Conservation (phyloP, 2,888 invertebrate species). For the Melipona beecheii region DNA sequence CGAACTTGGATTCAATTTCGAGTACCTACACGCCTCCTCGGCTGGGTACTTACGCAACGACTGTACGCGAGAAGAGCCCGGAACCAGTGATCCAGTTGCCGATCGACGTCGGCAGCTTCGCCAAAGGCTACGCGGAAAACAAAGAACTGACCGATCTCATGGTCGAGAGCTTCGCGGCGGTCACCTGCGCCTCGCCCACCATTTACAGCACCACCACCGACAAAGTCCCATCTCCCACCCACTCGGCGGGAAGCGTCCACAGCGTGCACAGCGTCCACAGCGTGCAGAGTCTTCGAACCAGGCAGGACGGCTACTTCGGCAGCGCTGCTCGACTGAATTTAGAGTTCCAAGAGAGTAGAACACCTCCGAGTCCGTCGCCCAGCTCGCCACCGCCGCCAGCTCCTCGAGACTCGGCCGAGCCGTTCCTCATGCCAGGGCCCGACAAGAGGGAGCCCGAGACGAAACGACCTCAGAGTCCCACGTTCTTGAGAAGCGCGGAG, state of each 20-base stretch:
- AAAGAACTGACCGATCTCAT: constrained; percentile 85
- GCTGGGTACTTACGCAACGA: constrained; percentile 87
- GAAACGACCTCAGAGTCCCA: constrained; percentile 79
- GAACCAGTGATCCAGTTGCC: constrained; percentile 84
- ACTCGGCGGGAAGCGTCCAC: constrained; percentile 86
- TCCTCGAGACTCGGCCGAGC: constrained; percentile 87
- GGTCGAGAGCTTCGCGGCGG: constrained; percentile 85
- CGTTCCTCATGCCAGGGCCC: constrained; percentile 84
- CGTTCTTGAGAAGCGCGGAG: constrained; percentile 84
- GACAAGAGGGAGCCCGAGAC: constrained; percentile 75
- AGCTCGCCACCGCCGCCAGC: constrained; percentile 93
- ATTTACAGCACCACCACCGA: constrained; percentile 85
- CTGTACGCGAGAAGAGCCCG: constrained; percentile 85
- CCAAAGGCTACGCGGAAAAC: constrained; percentile 85
- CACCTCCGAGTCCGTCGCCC: constrained; percentile 85
- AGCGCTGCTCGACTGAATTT: constrained; percentile 85
- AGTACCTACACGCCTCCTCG: constrained; percentile 81
- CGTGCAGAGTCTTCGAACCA: constrained; percentile 85
- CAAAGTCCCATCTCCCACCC: constrained; percentile 87
- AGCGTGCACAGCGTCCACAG: constrained; percentile 78
- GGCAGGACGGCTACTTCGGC: constrained; percentile 87
- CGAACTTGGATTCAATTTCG: constrained; percentile 79
- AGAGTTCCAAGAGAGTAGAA: constrained; percentile 85
- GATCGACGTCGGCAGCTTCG: constrained; percentile 87
- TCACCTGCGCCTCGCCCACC: constrained; percentile 85